phyloP scores from a whole-genome alignment of 2,888 invertebrate genomes.

The Caenorhabditis sp. region DNA sequence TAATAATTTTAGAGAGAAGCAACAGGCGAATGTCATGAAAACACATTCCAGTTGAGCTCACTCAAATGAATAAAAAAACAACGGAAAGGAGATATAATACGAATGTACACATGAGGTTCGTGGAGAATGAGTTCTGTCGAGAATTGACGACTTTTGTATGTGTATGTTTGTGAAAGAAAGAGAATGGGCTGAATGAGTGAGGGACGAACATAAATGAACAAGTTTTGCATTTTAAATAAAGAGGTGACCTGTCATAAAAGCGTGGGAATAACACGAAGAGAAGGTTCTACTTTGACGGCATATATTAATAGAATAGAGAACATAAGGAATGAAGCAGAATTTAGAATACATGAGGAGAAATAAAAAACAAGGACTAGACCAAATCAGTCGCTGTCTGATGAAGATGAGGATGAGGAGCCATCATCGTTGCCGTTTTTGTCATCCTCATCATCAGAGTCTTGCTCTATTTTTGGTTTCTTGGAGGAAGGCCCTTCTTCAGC shows the following conservation, averaged over 20 bases:
- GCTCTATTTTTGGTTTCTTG: slow-evolving; percentile 28
- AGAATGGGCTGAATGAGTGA: slow-evolving; percentile 11
- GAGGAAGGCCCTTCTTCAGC: slow-evolving; percentile 30
- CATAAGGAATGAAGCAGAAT: slow-evolving; percentile 21
- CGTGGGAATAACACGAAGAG: slow-evolving; percentile 11
- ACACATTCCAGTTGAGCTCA: slow-evolving; percentile 3
- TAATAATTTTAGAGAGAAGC: slow-evolving; percentile 24
- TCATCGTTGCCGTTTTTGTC: slow-evolving; percentile 10
- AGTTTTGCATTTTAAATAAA: slow-evolving; percentile 59
- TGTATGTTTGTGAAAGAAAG: slow-evolving; percentile 14
- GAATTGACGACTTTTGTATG: slow-evolving; percentile 29
- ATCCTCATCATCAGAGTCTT: slow-evolving; percentile 14
- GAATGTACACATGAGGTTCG: slow-evolving; percentile 48
- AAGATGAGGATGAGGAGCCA: slow-evolving; percentile 17
- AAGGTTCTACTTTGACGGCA: neutral
- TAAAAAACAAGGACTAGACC: neutral
- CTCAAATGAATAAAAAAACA: slow-evolving; percentile 31
- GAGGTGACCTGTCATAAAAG: slow-evolving; percentile 42
- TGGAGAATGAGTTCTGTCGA: slow-evolving; percentile 36
- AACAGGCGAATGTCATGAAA: slow-evolving; percentile 39
- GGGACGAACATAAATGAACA: slow-evolving; percentile 42
- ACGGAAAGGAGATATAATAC: slow-evolving; percentile 4
- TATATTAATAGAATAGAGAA: slow-evolving; percentile 16
- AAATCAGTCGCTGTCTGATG: slow-evolving; percentile 34
- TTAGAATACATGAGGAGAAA: neutral